These are phyloP conservation scores for Sternarchorhynchus goeldii DNA, from an alignment of 2,797 vertebrate species.

Conservation along the genomic window DNA sequence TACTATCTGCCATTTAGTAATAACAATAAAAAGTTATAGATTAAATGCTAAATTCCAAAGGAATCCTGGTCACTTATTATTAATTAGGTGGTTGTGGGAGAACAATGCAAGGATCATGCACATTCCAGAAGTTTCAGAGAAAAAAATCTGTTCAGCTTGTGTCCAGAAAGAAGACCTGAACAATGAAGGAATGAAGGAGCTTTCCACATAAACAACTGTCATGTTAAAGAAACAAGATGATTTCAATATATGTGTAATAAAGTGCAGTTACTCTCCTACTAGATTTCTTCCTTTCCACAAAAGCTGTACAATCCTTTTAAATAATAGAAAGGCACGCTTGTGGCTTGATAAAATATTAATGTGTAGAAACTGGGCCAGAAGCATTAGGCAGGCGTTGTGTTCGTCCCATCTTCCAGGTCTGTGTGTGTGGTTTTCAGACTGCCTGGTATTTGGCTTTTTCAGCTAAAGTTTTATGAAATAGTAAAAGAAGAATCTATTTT, in stretches of 20 bases:
- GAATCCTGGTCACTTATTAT: not conserved
- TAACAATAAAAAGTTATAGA: not conserved
- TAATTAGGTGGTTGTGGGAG: conserved; percentile 12
- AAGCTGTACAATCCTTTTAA: conserved; percentile 38
- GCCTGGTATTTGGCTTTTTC: not conserved
- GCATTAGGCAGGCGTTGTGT: conserved; percentile 13
- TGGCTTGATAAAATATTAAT: conserved; percentile 57
- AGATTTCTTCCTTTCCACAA: conserved; percentile 7
- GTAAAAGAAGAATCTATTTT: not conserved
- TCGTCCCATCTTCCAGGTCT: conserved; percentile 3
- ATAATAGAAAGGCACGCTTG: conserved; percentile 53
- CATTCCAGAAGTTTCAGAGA: conserved; percentile 14
- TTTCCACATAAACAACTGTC: not conserved
- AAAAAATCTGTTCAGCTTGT: not conserved
- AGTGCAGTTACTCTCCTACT: not conserved
- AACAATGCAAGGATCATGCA: not conserved
- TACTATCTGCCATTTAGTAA: not conserved
- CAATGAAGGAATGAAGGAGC: not conserved
- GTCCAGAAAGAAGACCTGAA: conserved; percentile 11
- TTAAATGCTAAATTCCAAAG: not conserved
- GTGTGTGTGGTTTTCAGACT: not conserved
- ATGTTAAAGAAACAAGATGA: not conserved
- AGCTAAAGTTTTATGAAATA: conserved; percentile 8
- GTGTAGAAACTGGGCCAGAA: conserved; percentile 52
- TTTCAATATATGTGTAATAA: not conserved